Conservation (phyloP, 2,797 vertebrate species). For the Scolopax rusticola region DNA sequence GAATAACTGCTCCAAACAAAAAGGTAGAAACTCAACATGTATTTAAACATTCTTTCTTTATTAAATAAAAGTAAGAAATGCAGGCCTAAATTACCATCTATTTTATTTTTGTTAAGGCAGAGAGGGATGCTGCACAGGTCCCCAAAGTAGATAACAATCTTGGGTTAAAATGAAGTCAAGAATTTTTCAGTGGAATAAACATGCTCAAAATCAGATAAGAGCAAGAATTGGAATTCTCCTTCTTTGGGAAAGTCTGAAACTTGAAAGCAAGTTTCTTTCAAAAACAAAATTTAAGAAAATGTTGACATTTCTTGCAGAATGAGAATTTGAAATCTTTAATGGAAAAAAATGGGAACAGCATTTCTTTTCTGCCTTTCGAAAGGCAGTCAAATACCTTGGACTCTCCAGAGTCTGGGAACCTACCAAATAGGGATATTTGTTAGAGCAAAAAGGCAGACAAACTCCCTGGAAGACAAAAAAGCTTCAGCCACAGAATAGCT, state of each 20-base stretch:
- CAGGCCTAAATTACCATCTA: neutral
- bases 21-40: neutral
- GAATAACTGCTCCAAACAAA: neutral
- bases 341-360: neutral
- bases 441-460: neutral
- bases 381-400: neutral
- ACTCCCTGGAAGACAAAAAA: neutral
- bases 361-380: neutral
- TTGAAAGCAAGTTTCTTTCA: neutral
- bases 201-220: neutral
- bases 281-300: neutral
- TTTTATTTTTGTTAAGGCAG: neutral
- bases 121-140: neutral
- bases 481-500: neutral
- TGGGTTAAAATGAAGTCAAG: neutral
- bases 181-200: neutral
- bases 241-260: neutral
- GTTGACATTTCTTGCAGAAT: neutral
- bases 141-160: neutral
- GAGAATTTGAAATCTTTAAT: neutral
- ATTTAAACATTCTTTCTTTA: neutral
- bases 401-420: neutral
- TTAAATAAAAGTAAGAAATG: neutral
- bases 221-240: neutral
- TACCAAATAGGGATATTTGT: neutral